Percentiles rank a stretch among this genome's conserved stretches.
phyloP scores from a whole-genome alignment of 1,140 invertebrate genomes.

The Eupeodes corollae region DNA sequence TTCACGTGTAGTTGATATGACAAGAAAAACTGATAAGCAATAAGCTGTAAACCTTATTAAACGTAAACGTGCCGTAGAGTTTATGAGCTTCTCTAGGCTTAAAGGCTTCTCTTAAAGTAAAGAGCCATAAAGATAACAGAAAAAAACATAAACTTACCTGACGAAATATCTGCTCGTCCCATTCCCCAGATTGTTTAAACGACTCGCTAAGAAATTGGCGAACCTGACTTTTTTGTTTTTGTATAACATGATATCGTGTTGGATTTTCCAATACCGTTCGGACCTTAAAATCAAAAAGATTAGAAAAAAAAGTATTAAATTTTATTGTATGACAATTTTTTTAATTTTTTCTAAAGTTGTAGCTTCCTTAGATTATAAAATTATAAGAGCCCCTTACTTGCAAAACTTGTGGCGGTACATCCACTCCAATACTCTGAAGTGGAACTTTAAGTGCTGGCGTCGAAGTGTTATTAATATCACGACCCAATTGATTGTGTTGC shows the following conservation, averaged over 20 bases:
- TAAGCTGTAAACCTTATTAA: too few species aligned
- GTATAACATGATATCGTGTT: slow-evolving; percentile 80
- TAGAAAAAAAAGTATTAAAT: slow-evolving; percentile 1
- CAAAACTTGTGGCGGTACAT: slow-evolving; percentile 67
- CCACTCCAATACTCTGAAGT: slow-evolving; percentile 50
- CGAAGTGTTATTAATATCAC: slow-evolving; percentile 11
- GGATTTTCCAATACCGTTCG: slow-evolving; percentile 79
- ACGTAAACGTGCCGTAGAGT: too few species aligned
- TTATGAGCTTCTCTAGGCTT: too few species aligned
- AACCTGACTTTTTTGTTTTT: slow-evolving; percentile 81
- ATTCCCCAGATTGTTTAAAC: slow-evolving; percentile 43
- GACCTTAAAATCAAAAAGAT: slow-evolving; percentile 45
- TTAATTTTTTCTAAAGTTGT: slow-evolving; percentile 1
- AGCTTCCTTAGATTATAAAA: neutral
- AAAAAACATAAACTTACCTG: slow-evolving; percentile 6
- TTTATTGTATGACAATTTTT: too few species aligned
- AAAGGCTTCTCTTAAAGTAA: too few species aligned
- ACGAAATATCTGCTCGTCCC: slow-evolving; percentile 17
- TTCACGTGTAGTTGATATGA: too few species aligned
- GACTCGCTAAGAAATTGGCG: slow-evolving; percentile 72
- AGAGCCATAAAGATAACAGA: slow-evolving; percentile 5
- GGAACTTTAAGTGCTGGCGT: slow-evolving; percentile 45
- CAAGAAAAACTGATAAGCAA: too few species aligned
- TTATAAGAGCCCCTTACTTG: slow-evolving; percentile 44
- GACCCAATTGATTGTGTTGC: slow-evolving; percentile 1